These are phyloP conservation scores for Chloroclystis v-ata DNA, from an alignment of 2,888 invertebrate species.

Conservation along the genomic window DNA sequence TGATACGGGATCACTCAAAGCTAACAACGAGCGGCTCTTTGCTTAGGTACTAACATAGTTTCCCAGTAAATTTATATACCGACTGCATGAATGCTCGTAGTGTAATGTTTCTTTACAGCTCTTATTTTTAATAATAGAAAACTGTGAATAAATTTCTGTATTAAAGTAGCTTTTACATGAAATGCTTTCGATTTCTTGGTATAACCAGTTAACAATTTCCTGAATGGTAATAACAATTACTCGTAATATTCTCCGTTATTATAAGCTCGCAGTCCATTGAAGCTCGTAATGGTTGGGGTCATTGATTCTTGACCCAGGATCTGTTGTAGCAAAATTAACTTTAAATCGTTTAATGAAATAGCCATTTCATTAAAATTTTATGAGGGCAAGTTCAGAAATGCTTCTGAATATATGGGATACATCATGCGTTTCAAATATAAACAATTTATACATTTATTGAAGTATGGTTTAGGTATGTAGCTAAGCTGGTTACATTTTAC, in stretches of 20 bases:
- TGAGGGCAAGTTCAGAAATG: conserved; percentile 50
- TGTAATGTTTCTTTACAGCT: too few relatives aligned
- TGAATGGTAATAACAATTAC: conserved; percentile 18
- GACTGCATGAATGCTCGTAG: too few relatives aligned
- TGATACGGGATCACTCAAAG: too few relatives aligned
- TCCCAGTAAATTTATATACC: too few relatives aligned
- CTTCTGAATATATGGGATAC: conserved; percentile 62
- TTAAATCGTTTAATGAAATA: conserved; percentile 31
- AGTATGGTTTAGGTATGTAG: conserved; percentile 15
- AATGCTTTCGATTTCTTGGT: too few relatives aligned
- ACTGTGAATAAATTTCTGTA: neutral
- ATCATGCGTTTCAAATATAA: conserved; percentile 73
- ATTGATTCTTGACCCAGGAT: conserved; percentile 42
- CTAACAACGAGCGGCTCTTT: too few relatives aligned
- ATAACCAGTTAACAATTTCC: neutral
- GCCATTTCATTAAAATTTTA: conserved; percentile 21
- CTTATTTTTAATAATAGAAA: too few relatives aligned
- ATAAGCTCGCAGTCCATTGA: conserved; percentile 40
- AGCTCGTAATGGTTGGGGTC: conserved; percentile 49
- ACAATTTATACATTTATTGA: conserved; percentile 58
- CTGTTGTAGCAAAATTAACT: conserved; percentile 30
- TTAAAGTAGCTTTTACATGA: neutral
- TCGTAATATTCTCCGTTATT: conserved; percentile 27
- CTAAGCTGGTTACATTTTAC: too few relatives aligned
- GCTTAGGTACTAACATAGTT: too few relatives aligned